phyloP scores from a whole-genome alignment of 1,140 invertebrate species.

The Riptortus pedestris region DNA sequence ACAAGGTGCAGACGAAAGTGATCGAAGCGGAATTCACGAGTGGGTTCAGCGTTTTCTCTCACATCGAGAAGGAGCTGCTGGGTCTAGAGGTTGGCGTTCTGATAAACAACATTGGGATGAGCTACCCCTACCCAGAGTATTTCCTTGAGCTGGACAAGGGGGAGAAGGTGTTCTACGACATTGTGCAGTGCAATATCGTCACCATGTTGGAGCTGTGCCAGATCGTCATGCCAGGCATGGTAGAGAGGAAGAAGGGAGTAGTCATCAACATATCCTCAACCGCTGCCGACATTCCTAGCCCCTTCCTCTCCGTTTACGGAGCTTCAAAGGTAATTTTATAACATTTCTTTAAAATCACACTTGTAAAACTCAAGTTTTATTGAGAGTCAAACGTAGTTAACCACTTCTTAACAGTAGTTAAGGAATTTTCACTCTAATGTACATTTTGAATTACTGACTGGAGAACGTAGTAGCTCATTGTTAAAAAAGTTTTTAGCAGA shows the following conservation, averaged over 20 bases:
- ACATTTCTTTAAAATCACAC: no score
- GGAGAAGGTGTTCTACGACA: constrained; percentile 36
- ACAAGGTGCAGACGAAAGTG: constrained; percentile 66
- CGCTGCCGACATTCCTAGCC: constrained; percentile 64
- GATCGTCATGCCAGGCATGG: constrained; percentile 81
- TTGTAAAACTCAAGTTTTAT: no score
- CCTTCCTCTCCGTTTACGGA: constrained; percentile 76
- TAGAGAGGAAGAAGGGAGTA: constrained; percentile 68
- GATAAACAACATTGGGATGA: constrained; percentile 92
- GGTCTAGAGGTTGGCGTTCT: constrained; percentile 82
- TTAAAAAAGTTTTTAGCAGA: no score
- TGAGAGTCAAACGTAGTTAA: no score
- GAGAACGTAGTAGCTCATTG: no score
- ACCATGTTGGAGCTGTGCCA: constrained; percentile 52
- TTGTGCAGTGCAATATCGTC: constrained; percentile 49
- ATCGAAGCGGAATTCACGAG: constrained; percentile 77
- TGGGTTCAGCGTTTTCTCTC: constrained; percentile 57
- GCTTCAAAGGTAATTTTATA: constrained; percentile 78
- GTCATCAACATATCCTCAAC: constrained; percentile 88
- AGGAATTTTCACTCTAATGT: no score
- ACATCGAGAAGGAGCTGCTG: constrained; percentile 59
- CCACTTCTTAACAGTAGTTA: no score
- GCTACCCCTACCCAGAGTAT: constrained; percentile 77
- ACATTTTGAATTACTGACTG: no score
- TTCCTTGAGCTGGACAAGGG: constrained; percentile 50